Base-by-base conservation (phyloP, 2,888 invertebrate genomes). In the Helleia helle region DNA sequence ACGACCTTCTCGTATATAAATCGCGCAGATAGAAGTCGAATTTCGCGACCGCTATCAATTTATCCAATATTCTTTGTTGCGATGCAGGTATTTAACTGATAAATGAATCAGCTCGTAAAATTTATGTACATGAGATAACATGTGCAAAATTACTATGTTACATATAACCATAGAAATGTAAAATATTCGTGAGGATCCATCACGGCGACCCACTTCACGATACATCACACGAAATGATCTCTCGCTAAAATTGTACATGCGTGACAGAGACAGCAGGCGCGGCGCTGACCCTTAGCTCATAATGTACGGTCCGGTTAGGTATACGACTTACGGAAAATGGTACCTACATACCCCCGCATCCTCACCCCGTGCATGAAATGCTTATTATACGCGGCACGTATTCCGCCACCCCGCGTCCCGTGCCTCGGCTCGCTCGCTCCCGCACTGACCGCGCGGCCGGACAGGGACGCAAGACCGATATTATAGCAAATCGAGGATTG, bases 361-460 rank as follows among this genome's bases (percentile, higher is more conserved):
- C 65, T 62, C 68, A 56, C 75, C 85, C 81, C 80, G 72, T 84
- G 87, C 87, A 87, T 88, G 87, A 87, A 85, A 84, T 87, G 85
- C 86, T 86, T 86, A 86, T 86, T 86, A 86, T 86, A 84, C 86
- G 80, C 79, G 85, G 85, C 86, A 86, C 86, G 86, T 85, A 72
- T 62, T 57, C 62, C 65, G 67, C 74, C 73, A 69, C 75, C 79
- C 76, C 71, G 71, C 74, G 65, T 53, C 53, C 62, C 63, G 53
- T 55, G 53, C 54, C 60, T 47, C 50, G 58, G 55, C 71, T 68
- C 71, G 62, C 75, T 75, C 75, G 51, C 75, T 66, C 75, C 55
- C 62, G 56, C 50, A 49, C 56, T 48, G 59, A 55, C 63, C 61
- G 56, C 64, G 55, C 50, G 56, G 58, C 56, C 64, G 57, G 75